These are phyloP conservation scores for Notiomystis cincta DNA, from an alignment of 2,113 vertebrate genomes.

Conservation along the genomic window DNA sequence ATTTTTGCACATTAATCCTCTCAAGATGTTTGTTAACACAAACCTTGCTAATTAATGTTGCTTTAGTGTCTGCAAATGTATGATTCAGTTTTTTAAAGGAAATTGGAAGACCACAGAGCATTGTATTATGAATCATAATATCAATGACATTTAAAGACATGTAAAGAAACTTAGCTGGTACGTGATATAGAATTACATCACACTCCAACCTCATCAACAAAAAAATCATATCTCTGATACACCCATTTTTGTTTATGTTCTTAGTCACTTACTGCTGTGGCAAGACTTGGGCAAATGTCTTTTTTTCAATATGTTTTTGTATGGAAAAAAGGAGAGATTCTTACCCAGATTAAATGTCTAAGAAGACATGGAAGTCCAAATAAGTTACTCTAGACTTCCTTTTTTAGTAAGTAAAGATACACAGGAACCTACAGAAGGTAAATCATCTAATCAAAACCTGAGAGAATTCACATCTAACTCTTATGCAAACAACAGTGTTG, in stretches of 20 bases:
- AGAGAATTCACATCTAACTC: neutral
- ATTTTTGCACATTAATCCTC: slow-evolving; percentile 42
- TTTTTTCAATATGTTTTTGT: neutral
- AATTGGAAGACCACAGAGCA: neutral
- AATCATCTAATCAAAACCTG: neutral
- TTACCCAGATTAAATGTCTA: neutral
- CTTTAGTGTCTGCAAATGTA: neutral
- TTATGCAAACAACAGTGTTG: neutral
- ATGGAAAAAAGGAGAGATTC: neutral
- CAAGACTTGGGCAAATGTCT: neutral
- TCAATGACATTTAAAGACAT: neutral
- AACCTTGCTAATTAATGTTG: slow-evolving; percentile 42
- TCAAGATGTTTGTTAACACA: slow-evolving; percentile 26
- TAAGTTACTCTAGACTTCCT: neutral
- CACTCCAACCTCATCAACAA: neutral
- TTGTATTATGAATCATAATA: neutral
- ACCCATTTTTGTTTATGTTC: neutral
- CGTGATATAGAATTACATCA: neutral
- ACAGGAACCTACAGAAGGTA: neutral
- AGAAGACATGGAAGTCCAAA: neutral
- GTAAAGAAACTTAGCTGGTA: neutral
- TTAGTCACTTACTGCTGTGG: neutral
- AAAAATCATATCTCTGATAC: neutral
- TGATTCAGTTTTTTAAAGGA: neutral
- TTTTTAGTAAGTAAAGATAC: neutral